A percentile compares a stretch with the other conserved stretches of the same genome.
These are phyloP conservation scores for Falco novaeseelandiae DNA, from an alignment of 2,797 vertebrate genomes.

Conservation along the genomic window DNA sequence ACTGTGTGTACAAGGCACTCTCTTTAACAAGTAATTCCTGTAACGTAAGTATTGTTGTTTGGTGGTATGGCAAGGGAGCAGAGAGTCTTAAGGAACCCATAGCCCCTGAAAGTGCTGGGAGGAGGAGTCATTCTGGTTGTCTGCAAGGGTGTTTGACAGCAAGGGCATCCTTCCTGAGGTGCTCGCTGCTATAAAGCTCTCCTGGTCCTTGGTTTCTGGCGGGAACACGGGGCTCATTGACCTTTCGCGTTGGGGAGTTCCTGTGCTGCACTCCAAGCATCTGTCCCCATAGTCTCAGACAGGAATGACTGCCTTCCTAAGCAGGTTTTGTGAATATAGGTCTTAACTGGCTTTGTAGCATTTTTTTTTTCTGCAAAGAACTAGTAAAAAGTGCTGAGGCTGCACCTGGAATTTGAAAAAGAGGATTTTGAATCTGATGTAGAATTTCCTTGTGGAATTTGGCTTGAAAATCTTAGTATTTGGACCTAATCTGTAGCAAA, in stretches of 20 bases:
- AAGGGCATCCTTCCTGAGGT: not conserved
- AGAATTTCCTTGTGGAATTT: not conserved
- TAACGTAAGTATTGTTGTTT: not conserved
- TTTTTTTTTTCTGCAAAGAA: not conserved
- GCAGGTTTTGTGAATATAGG: not conserved
- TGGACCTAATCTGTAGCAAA: not conserved
- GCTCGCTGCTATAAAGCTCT: not conserved
- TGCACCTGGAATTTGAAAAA: not conserved
- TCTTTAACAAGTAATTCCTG: not conserved
- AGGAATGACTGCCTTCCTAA: not conserved
- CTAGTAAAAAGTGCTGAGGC: not conserved
- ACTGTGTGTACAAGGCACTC: not conserved
- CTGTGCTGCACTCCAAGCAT: not conserved
- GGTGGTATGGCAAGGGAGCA: not conserved
- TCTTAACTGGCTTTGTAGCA: not conserved
- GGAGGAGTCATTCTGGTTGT: not conserved
- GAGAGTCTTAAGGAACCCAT: not conserved
- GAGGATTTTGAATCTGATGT: not conserved
- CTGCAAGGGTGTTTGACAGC: not conserved
- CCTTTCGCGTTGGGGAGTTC: not conserved
- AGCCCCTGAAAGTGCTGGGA: not conserved
- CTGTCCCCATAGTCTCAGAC: not conserved
- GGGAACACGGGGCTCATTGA: not conserved
- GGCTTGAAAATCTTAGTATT: not conserved
- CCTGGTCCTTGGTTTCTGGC: not conserved